Percentiles rank a stretch among this genome's conserved stretches.
Conservation (phyloP, 1,140 invertebrate species). For the Diorhabda sublineata region DNA sequence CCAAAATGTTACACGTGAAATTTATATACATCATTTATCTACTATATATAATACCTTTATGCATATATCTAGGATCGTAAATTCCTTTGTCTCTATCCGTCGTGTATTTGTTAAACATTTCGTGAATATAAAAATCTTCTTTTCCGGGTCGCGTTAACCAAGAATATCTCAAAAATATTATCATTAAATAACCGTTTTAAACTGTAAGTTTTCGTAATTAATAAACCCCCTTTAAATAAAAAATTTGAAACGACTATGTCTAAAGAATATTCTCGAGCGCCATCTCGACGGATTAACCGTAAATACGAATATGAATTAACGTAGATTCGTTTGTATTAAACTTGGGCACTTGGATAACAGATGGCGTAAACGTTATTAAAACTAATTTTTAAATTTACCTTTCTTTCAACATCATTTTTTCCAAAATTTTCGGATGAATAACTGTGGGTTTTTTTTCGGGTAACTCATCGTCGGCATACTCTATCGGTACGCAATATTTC, state of each 20-base stretch:
- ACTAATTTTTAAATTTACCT: background rate
- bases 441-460: conserved; percentile 24
- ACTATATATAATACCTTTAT: conserved; percentile 24
- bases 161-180: conserved; percentile 41
- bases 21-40: background rate
- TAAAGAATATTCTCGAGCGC: too few species aligned
- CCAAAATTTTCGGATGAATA: conserved; percentile 31
- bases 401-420: conserved; percentile 44
- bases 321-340: background rate
- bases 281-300: too few species aligned
- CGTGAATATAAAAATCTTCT: conserved; percentile 50
- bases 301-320: too few species aligned
- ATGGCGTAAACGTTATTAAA: background rate
- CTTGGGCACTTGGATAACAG: background rate
- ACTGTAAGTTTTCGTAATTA: too few species aligned
- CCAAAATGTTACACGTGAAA: conserved; percentile 23
- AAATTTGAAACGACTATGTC: too few species aligned
- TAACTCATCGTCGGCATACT: conserved; percentile 31
- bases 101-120: conserved; percentile 48
- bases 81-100: conserved; percentile 38
- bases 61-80: conserved; percentile 31
- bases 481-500: conserved; percentile 35
- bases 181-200: too few species aligned
- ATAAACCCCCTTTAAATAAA: too few species aligned
- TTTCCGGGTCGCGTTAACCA: conserved; percentile 52